phyloP scores from a whole-genome alignment of 1,140 invertebrate species.

The Pseudoatta argentina region DNA sequence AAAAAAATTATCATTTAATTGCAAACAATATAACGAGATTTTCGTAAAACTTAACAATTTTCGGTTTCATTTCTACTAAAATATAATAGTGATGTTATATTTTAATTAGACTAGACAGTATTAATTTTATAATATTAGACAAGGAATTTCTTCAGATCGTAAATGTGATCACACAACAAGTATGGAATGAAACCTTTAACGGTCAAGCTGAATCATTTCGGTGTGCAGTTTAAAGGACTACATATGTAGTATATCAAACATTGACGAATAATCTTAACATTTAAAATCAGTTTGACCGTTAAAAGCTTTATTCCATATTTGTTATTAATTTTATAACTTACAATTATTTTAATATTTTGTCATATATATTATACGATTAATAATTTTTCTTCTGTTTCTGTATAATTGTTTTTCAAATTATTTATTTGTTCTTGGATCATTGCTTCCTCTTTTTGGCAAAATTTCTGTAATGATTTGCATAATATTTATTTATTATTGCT shows the following conservation, averaged over 20 bases:
- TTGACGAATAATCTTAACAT: too few species aligned
- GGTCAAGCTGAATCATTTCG: too few species aligned
- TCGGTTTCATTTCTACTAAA: background rate
- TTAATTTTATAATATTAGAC: too few species aligned
- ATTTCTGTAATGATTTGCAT: background rate
- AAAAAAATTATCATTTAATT: background rate
- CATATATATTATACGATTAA: background rate
- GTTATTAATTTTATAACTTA: slow-evolving; percentile 2
- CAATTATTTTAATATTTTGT: slow-evolving; percentile 8
- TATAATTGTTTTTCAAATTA: background rate
- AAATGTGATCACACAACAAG: too few species aligned
- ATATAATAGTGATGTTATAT: background rate
- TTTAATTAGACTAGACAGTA: too few species aligned
- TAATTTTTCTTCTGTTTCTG: background rate
- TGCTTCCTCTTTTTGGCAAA: background rate
- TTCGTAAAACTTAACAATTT: background rate
- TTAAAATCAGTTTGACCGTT: too few species aligned
- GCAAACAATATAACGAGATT: background rate
- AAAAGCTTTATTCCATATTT: too few species aligned
- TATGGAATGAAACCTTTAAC: too few species aligned
- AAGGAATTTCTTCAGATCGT: too few species aligned
- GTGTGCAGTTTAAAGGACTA: too few species aligned
- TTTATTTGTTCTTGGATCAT: background rate
- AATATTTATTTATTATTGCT: slow-evolving; percentile 50
- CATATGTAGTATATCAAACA: too few species aligned